phyloP scores from a whole-genome alignment of 1,140 invertebrate species.

The Latrodectus geometricus region DNA sequence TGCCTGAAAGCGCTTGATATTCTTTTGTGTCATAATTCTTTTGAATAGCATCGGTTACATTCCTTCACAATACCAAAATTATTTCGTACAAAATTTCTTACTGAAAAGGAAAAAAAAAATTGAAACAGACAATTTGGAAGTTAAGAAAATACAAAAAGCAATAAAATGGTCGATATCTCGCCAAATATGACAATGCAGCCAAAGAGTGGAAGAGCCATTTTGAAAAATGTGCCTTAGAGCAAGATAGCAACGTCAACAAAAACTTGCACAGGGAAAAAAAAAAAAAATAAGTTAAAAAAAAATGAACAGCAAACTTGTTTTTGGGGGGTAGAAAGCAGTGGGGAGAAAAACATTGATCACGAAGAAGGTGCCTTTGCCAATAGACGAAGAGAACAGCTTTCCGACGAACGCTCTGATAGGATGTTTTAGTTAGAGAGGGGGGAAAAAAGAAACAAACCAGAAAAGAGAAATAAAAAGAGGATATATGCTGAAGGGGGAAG shows the following conservation, averaged over 20 bases:
- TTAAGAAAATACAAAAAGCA: no score
- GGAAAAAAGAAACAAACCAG: slow-evolving; percentile 12
- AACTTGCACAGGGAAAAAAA: neutral
- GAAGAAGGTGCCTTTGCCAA: slow-evolving; percentile 22
- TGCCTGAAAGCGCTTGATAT: no score
- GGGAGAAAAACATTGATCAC: neutral
- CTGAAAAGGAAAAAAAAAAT: no score
- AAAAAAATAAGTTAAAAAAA: slow-evolving; percentile 13
- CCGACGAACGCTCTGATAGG: slow-evolving; percentile 39
- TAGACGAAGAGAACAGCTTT: slow-evolving; percentile 6
- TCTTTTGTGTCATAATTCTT: no score
- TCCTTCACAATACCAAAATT: no score
- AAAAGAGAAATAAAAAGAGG: neutral
- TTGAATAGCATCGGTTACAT: no score
- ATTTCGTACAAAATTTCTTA: no score
- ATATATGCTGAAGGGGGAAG: neutral
- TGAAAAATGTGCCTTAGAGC: slow-evolving; percentile 1
- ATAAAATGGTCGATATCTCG: neutral
- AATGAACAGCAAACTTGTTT: neutral
- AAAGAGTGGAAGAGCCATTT: neutral
- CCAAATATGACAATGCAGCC: neutral
- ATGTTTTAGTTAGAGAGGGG: slow-evolving; percentile 15
- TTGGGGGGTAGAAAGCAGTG: neutral
- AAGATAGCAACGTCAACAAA: slow-evolving; percentile 17
- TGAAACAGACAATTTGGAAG: no score